Evolutionary conservation across 2,888 invertebrate species (phyloP), one percentile per base, ranked within the genome.

Genomic region (Ectemnius cavifrons): DNA sequence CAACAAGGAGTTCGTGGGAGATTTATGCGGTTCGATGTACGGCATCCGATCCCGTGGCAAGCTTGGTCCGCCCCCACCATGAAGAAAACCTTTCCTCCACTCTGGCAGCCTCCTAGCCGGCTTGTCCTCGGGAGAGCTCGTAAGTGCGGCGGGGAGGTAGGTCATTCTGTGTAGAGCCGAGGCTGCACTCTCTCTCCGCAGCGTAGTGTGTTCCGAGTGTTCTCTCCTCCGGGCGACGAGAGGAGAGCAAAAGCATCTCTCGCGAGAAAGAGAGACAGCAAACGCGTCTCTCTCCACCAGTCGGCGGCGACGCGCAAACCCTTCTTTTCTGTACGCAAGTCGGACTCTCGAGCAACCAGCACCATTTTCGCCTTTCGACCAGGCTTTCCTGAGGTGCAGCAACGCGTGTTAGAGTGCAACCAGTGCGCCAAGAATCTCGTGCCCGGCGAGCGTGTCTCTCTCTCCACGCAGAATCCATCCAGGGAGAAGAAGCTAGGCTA

Each of bases 81-180:
- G n/a, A 20, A 59, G 27, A 59, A 23, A 18, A 14, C 27, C 14
- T 59, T 59, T 16, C 20, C 20, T 59, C 20, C 20, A 59, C 59
- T 20, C 27, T 59, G 37, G 8, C 37, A 37, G 37, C 1, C 8
- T 20, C 59, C 27, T 59, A 27, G 27, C 20, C 23, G 59, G 27
- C 20, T 23, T 16, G 59, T 20, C 18, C 59, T 23, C 20, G 20
- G 14, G 27, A 59, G 14, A n/a, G 59, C 20, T 14, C 14, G 59
- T 52, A 16, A 52, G 52, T 52, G 52, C 52, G 52, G 52, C 52
- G 52, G 65, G 78, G 57, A 45, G 63, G 37, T 37, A 37, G 37
- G 70, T 67, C 67, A 75, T 67, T 78, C 63, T 80, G 70, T 47
- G 77, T 79, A 81, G 81, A 79, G 81, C 81, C 78, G 77, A 81